A percentile compares a stretch with the other conserved stretches of the same genome.
phyloP scores from a whole-genome alignment of 2,888 invertebrate genomes.

The Nomada goodeniana region DNA sequence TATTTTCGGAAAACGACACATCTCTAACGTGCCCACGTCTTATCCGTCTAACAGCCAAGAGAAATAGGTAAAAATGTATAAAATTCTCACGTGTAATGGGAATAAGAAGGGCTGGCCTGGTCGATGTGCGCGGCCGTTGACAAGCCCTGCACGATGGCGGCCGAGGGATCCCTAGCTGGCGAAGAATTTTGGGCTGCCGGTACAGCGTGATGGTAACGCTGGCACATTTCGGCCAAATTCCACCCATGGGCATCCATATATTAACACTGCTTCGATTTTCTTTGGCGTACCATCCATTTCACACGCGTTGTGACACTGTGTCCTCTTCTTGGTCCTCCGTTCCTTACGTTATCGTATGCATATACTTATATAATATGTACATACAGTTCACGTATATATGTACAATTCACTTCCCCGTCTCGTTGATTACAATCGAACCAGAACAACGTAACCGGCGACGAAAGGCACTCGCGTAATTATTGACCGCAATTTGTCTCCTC shows the following conservation, averaged over 20 bases:
- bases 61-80: not conserved
- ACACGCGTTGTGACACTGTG: conserved; percentile 77
- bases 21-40: no score
- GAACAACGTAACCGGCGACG: conserved; percentile 1
- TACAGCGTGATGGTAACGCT: conserved; percentile 84
- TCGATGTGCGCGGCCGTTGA: conserved; percentile 81
- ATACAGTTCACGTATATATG: no score
- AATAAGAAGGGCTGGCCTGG: conserved; percentile 82
- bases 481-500: not conserved
- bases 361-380: not conserved
- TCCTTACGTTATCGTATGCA: not conserved
- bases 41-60: not conserved
- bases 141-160: conserved; percentile 79
- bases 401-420: conserved; percentile 49
- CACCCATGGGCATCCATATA: conserved; percentile 85
- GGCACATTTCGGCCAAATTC: conserved; percentile 85
- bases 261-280: conserved; percentile 81
- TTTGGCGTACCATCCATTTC: conserved; percentile 83
- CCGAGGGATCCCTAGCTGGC: conserved; percentile 81
- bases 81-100: conserved; percentile 83
- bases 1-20: not conserved
- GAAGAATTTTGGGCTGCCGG: conserved; percentile 81
- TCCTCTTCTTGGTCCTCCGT: conserved; percentile 30
- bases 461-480: conserved; percentile 39
- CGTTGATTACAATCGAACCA: conserved; percentile 2